phyloP scores from a whole-genome alignment of 2,113 vertebrate genomes.

The Eolophus roseicapilla region DNA sequence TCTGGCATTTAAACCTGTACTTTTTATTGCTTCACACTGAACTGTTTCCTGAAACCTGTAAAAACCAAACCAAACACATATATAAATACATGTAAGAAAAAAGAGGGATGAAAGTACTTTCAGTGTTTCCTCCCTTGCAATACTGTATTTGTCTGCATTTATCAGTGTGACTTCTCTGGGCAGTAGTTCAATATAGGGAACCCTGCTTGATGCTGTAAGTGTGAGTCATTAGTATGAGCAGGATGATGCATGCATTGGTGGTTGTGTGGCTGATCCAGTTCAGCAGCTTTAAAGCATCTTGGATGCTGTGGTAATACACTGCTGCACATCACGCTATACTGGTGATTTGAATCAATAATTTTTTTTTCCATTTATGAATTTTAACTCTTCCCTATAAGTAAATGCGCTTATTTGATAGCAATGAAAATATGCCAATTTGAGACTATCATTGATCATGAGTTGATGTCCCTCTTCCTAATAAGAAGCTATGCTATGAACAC shows the following conservation, averaged over 20 bases:
- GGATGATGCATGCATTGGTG: constrained; percentile 5
- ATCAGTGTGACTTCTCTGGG: not conserved
- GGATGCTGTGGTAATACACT: not conserved
- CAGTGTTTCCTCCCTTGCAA: not conserved
- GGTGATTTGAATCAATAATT: not conserved
- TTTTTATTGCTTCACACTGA: not conserved
- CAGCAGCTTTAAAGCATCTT: constrained; percentile 14
- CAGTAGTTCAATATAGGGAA: not conserved
- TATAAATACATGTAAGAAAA: not conserved
- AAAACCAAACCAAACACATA: not conserved
- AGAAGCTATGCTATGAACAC: not conserved
- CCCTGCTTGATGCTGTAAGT: not conserved
- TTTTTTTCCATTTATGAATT: not conserved
- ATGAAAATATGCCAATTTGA: not conserved
- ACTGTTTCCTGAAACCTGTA: not conserved
- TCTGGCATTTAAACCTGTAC: not conserved
- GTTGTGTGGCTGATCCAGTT: constrained; percentile 3
- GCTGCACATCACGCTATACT: not conserved
- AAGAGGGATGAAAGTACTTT: not conserved
- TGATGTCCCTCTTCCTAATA: not conserved
- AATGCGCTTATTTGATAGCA: not conserved
- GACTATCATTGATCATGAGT: not conserved
- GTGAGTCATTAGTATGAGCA: constrained; percentile 29
- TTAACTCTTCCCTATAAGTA: not conserved
- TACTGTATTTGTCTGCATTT: not conserved